These are phyloP conservation scores for Sturmia bella DNA, from an alignment of 2,888 invertebrate species.

Conservation along the genomic window DNA sequence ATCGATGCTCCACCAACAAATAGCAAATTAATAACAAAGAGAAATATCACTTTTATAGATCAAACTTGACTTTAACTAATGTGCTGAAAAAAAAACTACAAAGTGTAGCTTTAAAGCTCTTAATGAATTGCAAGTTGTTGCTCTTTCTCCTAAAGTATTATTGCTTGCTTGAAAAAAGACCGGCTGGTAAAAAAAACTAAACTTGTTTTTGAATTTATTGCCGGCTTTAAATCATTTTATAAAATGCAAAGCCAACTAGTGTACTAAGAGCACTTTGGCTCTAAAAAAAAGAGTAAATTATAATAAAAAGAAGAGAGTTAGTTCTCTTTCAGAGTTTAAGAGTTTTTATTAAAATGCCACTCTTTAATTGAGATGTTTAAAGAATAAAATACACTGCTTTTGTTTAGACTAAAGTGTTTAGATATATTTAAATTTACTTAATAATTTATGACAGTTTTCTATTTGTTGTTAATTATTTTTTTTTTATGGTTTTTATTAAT, in stretches of 20 bases:
- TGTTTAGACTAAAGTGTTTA: too few species aligned
- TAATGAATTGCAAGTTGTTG: background rate
- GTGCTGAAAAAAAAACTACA: too few species aligned
- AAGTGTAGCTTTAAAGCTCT: background rate
- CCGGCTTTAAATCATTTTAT: slow-evolving; percentile 48
- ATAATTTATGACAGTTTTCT: too few species aligned
- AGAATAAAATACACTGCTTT: too few species aligned
- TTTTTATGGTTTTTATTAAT: too few species aligned
- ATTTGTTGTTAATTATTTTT: too few species aligned
- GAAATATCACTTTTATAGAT: background rate
- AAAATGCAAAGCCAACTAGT: background rate
- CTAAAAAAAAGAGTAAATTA: background rate
- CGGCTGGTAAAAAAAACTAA: slow-evolving; percentile 35
- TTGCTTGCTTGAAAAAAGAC: slow-evolving; percentile 22
- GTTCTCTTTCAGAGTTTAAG: too few species aligned
- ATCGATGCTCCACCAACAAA: background rate
- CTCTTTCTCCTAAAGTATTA: slow-evolving; percentile 3
- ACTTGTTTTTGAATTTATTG: slow-evolving; percentile 41
- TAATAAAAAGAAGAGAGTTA: background rate
- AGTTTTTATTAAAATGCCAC: too few species aligned
- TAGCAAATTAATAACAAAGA: slow-evolving; percentile 2
- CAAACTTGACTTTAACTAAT: background rate
- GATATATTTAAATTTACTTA: too few species aligned
- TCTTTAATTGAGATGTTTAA: too few species aligned
- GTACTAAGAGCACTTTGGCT: background rate